Evolutionary conservation across 2,888 invertebrate species (phyloP).

Genomic region (Sinhomidia bicolor): DNA sequence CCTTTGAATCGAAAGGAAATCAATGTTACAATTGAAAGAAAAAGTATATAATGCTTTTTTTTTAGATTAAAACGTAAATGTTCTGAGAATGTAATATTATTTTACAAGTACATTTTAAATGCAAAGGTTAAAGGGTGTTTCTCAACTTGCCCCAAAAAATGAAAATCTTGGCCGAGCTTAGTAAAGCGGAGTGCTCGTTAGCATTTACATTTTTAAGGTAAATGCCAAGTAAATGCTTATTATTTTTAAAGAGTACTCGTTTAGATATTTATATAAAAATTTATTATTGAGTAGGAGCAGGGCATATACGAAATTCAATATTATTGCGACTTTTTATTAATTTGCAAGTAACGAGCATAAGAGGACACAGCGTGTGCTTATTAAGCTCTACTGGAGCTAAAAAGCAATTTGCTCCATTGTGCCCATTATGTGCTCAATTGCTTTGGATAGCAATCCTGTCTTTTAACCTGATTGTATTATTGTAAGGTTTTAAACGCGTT

Average conservation of each 20-base stretch:
- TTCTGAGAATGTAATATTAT: no score
- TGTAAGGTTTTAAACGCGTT: conserved; percentile 54
- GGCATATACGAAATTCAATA: no score
- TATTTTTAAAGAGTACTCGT: no score
- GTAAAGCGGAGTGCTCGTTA: no score
- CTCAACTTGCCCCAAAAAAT: neutral
- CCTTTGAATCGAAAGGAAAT: conserved; percentile 6
- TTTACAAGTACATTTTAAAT: no score
- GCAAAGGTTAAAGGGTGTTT: neutral
- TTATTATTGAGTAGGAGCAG: no score
- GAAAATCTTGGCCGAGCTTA: neutral
- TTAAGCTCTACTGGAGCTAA: conserved; percentile 65
- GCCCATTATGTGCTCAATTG: conserved; percentile 61
- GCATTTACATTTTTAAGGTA: no score
- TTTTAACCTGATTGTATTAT: conserved; percentile 58
- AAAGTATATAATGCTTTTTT: neutral
- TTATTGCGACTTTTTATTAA: neutral
- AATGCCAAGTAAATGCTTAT: no score
- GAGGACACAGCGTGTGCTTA: conserved; percentile 57
- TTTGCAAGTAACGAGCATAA: neutral
- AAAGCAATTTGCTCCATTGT: conserved; percentile 65
- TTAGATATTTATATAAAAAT: no score
- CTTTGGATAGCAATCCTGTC: conserved; percentile 68
- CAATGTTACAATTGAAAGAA: neutral
- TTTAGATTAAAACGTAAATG: no score